Evolutionary conservation across 1,140 invertebrate species (phyloP).

Genomic region (Drosophila sp.): DNA sequence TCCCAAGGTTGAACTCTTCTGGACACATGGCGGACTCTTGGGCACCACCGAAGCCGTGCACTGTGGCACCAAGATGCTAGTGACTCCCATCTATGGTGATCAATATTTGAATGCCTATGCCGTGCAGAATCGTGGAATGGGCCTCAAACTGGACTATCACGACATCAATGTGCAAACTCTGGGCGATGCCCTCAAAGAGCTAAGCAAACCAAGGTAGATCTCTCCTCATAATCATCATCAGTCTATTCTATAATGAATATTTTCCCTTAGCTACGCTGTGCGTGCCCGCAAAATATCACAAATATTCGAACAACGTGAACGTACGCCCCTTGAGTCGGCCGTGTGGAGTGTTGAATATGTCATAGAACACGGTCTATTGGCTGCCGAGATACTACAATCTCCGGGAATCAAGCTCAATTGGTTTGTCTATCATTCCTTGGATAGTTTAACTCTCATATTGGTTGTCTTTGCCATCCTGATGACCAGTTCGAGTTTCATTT

Average conservation of each 20-base stretch:
- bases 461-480: conserved; percentile 1
- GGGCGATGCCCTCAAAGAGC: conserved; percentile 32
- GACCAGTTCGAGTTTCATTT: background rate
- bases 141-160: conserved; percentile 84
- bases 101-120: conserved; percentile 86
- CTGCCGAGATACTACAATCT: conserved; percentile 83
- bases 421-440: conserved; percentile 75
- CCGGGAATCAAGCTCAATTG: conserved; percentile 82
- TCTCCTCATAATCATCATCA: background rate
- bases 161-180: conserved; percentile 48
- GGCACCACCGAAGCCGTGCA: conserved; percentile 89
- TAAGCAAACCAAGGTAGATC: conserved; percentile 53
- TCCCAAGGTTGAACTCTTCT: conserved; percentile 87
- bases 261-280: conserved; percentile 79
- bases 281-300: conserved; percentile 84
- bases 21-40: conserved; percentile 90
- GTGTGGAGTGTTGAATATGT: conserved; percentile 89
- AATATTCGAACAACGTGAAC: conserved; percentile 86
- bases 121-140: conserved; percentile 85
- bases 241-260: background rate
- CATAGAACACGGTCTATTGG: conserved; percentile 83
- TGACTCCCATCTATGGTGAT: conserved; percentile 89
- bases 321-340: conserved; percentile 86
- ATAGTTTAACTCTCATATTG: conserved; percentile 50
- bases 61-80: conserved; percentile 89